Base-by-base conservation (phyloP, 2,797 vertebrate species). In the Pristis pectinata region DNA sequence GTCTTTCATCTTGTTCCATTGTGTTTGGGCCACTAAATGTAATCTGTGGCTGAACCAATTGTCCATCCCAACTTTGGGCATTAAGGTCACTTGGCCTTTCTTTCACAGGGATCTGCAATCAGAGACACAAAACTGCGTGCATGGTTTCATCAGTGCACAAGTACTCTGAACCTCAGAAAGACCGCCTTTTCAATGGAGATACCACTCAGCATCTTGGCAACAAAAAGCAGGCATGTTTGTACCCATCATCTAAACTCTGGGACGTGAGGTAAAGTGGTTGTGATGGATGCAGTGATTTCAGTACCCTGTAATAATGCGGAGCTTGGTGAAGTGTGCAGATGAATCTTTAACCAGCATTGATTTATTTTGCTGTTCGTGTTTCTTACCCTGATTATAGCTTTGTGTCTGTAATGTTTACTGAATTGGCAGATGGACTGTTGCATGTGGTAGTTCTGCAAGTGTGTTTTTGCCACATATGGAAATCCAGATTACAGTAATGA, bases 331-430 rank as follows among this genome's bases (percentile, higher is more conserved):
- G 15, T 37, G 34, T 91, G 87, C 59, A 91, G 91, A 91, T 91
- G 87, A 91, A 91, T 64, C 59, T 91, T 91, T 64, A 91, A 91
- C 91, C 17, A 41, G 59, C 85, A 61, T 22, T 91, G 6, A 64
- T 91, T 91, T 64, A 37, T 37, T 64, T 91, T 91, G 27, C 87
- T 64, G 34, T 64, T 24, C 8, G 30, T 61, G n/a, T 64, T 91
- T 91, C n/a, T 64, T 9, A 17, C 17, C 56, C 5, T 37, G 77
- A 41, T 79, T 79, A 41, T 79, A 30, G 10, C 77, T 41, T n/a
- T 59, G 87, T 64, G 59, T 91, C 59, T 64, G 34, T 9, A 19
- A 8, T 37, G 87, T 9, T 24, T 64, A 22, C 37, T 22, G n/a
- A 91, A 24, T n/a, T 64, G n/a, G 17, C 87, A 91, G 87, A 64